Evolutionary conservation across 2,113 vertebrate genomes (phyloP), one percentile per base, ranked within the genome.

Genomic region (Lanius ludovicianus): DNA sequence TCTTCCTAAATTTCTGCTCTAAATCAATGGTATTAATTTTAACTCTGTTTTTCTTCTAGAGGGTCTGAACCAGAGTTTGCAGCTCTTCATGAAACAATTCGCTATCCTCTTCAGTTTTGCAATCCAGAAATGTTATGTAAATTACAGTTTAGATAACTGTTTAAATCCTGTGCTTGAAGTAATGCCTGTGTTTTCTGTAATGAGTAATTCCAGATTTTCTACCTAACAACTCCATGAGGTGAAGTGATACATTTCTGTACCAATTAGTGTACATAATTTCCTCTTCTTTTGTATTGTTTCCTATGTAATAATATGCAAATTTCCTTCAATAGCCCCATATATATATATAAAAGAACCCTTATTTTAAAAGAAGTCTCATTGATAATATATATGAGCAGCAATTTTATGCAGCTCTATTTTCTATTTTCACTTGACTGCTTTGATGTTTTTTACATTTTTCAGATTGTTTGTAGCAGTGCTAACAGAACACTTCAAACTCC

Each of bases 401-500:
- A 64, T 91, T 89, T 78, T 60, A 74, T 60, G 13, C 17, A 71
- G 24, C 23, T 75, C 33, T n/a, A 9, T 87, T 87, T 93, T 84
- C 55, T 83, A 20, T 67, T 67, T 86, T 46, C 55, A 64, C 47
- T 64, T 80, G n/a, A 64, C 6, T 75, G 24, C 30, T 88, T 85
- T 83, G 41, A 79, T 76, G 21, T 10, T 68, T 84, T 90, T 86
- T 47, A 50, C 7, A n/a, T 93, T 92, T 96, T 88, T 87, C 35
- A 88, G 55, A 35, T 77, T 89, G 60, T 83, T 91, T 91, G 24
- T 82, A 82, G 57, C 39, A 83, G 46, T 50, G 39, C 15, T 89
- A 94, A 56, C 27, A 89, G 73, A 89, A 68, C 49, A 60, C 16
- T 96, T 96, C 67, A 93, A 89, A 76, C 47, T 95, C 42, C 62